Evolutionary conservation across 2,888 invertebrate species (phyloP).

Genomic region (Argyresthia goedartella): DNA sequence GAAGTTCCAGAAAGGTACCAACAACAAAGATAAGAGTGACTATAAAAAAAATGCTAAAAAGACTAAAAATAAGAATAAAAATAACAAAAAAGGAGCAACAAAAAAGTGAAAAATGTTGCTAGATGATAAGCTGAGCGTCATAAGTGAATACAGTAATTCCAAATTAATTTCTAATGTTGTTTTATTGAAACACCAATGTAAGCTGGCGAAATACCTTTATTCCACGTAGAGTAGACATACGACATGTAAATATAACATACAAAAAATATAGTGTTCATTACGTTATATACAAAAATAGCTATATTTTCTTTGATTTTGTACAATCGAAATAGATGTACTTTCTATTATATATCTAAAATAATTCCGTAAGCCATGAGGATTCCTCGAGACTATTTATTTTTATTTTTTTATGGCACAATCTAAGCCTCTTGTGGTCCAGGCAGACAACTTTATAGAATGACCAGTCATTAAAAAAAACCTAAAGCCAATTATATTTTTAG

Average conservation of each 20-base stretch:
- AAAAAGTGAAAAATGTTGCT: not conserved
- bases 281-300: constrained; percentile 41
- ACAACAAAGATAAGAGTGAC: constrained; percentile 6
- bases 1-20: constrained; percentile 16
- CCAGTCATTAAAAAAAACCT: no score
- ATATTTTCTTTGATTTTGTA: constrained; percentile 1
- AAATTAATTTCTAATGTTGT: not conserved
- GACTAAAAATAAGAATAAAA: constrained; percentile 9
- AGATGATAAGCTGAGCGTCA: not conserved
- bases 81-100: not conserved
- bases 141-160: not conserved
- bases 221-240: not conserved
- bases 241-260: constrained; percentile 22
- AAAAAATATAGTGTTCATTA: constrained; percentile 65
- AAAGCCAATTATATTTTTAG: not conserved
- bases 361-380: not conserved
- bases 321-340: not conserved
- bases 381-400: not conserved
- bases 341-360: not conserved
- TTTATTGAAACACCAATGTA: not conserved
- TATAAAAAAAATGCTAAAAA: constrained; percentile 19
- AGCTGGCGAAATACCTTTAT: not conserved
- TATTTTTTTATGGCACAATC: not conserved
- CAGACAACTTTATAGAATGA: no score
- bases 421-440: not conserved